phyloP scores from a whole-genome alignment of 2,888 invertebrate species.

The Phyto melanocephala region DNA sequence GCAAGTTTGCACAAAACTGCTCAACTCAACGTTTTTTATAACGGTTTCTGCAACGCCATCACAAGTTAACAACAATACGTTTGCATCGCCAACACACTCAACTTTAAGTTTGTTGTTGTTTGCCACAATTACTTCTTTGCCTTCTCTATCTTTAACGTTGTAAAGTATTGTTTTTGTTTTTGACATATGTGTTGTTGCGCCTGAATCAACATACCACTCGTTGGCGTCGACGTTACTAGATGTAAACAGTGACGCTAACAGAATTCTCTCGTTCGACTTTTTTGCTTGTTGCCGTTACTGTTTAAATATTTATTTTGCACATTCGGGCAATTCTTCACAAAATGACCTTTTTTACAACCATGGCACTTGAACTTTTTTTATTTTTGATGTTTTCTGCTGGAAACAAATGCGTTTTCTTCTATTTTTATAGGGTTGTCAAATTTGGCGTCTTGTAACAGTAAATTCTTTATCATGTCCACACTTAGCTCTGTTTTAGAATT shows the following conservation, averaged over 20 bases:
- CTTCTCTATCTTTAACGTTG: slow-evolving; percentile 7
- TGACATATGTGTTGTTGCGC: too few relatives aligned
- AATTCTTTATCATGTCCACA: too few relatives aligned
- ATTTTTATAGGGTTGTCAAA: too few relatives aligned
- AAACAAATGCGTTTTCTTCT: too few relatives aligned
- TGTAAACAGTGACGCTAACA: too few relatives aligned
- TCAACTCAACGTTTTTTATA: slow-evolving; percentile 25
- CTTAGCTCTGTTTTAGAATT: too few relatives aligned
- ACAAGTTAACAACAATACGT: not conserved
- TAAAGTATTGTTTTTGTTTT: slow-evolving; percentile 17
- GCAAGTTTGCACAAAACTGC: too few relatives aligned
- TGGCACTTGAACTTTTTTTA: slow-evolving; percentile 30
- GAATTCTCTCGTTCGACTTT: slow-evolving; percentile 34
- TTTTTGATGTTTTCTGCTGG: slow-evolving; percentile 1
- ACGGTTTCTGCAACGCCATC: not conserved
- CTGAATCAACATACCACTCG: too few relatives aligned
- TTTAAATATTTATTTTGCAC: not conserved
- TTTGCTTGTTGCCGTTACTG: slow-evolving; percentile 9
- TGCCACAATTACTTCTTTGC: slow-evolving; percentile 18
- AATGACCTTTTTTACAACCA: slow-evolving; percentile 42
- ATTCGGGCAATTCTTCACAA: slow-evolving; percentile 46
- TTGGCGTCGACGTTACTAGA: too few relatives aligned
- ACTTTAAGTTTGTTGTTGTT: too few relatives aligned
- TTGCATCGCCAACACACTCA: slow-evolving; percentile 19
- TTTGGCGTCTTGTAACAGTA: too few relatives aligned